Base-by-base conservation (phyloP, 2,888 invertebrate genomes). In the Acheta domesticus region DNA sequence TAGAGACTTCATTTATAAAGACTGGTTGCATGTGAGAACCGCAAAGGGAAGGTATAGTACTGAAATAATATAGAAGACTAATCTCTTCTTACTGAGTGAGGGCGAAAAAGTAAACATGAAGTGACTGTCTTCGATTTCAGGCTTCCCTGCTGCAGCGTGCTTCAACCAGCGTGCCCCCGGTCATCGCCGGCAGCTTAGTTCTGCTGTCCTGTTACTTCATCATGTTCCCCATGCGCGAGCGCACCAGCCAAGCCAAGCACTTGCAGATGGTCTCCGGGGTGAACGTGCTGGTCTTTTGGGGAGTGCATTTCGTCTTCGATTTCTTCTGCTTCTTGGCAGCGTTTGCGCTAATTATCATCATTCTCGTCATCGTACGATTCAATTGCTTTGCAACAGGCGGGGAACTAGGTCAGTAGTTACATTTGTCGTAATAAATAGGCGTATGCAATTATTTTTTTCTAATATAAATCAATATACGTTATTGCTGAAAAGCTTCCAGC, bases 221-320 rank as follows among this genome's bases (percentile, higher is more conserved):
- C 50, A 87, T 92, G 85, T 91, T 91, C 74, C 85, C 89, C 81
- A 86, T 92, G 78, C 88, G 92, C 86, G 95, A 95, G 85, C 89
- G 92, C 20, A 87, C 90, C 5, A 89, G 88, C 50, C 91, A 92
- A 77, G 90, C 93, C 0, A 93, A 93, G 83, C 89, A 93, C 78
- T 86, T 94, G 49, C 94, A 94, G 84, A 90, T 91, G 82, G 92
- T 94, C 0, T 91, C 93, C 5, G 94, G 94, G 0, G 89, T 92
- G 0, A 89, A 90, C 80, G 90, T 92, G 1, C 85, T 87, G 0
- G 89, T 91, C 12, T 91, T 92, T 87, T 95, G 95, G 95, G 83
- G 89, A 4, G 89, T 92, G 0, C 90, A 92, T 0, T 90, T 92
- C 14, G 77, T 93, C 0, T 93, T 92, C 87, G 93, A 94, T 86